Conservation (phyloP, 2,888 invertebrate genomes). For the Clanis bilineata region DNA sequence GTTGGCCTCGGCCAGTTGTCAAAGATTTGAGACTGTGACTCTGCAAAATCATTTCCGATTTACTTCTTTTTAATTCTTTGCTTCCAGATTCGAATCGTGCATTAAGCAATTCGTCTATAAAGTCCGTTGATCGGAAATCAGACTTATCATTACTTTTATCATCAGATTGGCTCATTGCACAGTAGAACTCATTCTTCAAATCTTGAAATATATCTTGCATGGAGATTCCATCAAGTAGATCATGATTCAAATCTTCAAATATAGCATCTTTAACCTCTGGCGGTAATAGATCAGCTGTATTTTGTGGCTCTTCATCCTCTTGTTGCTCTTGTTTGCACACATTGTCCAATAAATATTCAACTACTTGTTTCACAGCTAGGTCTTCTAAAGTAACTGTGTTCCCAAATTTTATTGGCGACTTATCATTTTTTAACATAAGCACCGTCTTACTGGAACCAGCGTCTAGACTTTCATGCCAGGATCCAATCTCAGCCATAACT, state of each 20-base stretch:
- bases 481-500: slow-evolving; percentile 84
- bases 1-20: slow-evolving; percentile 81
- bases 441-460: slow-evolving; percentile 61
- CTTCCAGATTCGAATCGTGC: slow-evolving; percentile 73
- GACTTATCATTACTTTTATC: slow-evolving; percentile 70
- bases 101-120: slow-evolving; percentile 81
- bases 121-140: slow-evolving; percentile 78
- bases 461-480: slow-evolving; percentile 83
- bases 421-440: slow-evolving; percentile 70
- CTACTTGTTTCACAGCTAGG: slow-evolving; percentile 81
- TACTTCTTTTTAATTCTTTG: slow-evolving; percentile 84
- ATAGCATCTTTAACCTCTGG: slow-evolving; percentile 94
- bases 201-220: slow-evolving; percentile 93
- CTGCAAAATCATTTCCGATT: slow-evolving; percentile 84
- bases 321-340: slow-evolving; percentile 86
- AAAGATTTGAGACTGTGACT: slow-evolving; percentile 74
- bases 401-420: slow-evolving; percentile 74
- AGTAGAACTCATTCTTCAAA: slow-evolving; percentile 83
- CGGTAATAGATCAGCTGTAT: slow-evolving; percentile 90
- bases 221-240: slow-evolving; percentile 91
- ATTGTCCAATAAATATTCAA: slow-evolving; percentile 82
- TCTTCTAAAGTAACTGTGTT: slow-evolving; percentile 76
- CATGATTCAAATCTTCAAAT: slow-evolving; percentile 92
- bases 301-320: slow-evolving; percentile 90
- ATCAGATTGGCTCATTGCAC: slow-evolving; percentile 67